A percentile compares a stretch with the other conserved stretches of the same genome.
These are phyloP conservation scores for Bradynema listronoti DNA, from an alignment of 1,140 invertebrate genomes.

Conservation along the genomic window DNA sequence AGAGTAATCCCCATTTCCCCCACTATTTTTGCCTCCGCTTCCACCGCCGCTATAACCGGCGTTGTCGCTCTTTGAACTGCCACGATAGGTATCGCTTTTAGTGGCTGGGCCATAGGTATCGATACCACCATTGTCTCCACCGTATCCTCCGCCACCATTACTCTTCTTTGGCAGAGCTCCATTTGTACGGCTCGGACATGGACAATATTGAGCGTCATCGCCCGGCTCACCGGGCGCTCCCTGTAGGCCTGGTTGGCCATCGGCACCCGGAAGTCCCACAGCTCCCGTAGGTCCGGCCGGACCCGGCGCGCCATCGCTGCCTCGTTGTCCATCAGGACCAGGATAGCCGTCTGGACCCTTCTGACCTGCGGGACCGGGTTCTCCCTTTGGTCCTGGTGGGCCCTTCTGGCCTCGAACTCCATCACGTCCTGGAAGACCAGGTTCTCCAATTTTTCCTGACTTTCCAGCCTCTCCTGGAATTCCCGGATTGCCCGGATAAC, in stretches of 20 bases:
- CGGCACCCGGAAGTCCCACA: constrained; percentile 34
- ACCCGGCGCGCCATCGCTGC: constrained; percentile 36
- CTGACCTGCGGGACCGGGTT: constrained; percentile 17
- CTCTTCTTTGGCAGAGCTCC: too few relatives aligned
- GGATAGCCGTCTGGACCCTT: constrained; percentile 46
- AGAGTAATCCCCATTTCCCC: neutral
- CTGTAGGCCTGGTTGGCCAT: constrained; percentile 36
- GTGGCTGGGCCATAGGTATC: too few relatives aligned
- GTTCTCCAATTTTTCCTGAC: constrained; percentile 34
- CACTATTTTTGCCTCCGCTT: neutral
- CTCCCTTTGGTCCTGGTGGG: constrained; percentile 33
- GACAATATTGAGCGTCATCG: constrained; percentile 41
- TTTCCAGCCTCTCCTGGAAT: constrained; percentile 39
- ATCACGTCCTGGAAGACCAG: constrained; percentile 32
- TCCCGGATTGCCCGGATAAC: constrained; percentile 39
- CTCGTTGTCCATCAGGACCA: constrained; percentile 42
- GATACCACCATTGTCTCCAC: too few relatives aligned
- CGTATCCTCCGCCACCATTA: too few relatives aligned
- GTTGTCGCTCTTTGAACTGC: too few relatives aligned
- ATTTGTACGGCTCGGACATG: constrained; percentile 34
- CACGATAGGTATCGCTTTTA: too few relatives aligned
- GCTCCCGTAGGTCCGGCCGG: constrained; percentile 17
- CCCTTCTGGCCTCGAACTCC: constrained; percentile 38
- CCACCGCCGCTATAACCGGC: neutral
- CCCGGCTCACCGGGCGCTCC: constrained; percentile 25